Conservation (phyloP, 2,797 vertebrate species). For the Lithobates sylvaticus region DNA sequence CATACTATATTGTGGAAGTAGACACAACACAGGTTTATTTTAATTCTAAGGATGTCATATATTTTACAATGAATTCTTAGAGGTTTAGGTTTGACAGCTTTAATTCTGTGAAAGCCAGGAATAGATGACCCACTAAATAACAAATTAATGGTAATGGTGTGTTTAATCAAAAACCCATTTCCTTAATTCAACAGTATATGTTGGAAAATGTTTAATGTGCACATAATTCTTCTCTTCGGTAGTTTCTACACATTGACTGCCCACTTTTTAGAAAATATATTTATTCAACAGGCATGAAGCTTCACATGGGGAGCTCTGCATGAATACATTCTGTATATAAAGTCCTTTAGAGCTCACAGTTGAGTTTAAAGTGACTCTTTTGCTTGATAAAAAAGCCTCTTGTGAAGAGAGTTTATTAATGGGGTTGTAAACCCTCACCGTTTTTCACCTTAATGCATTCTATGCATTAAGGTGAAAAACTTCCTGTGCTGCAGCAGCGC, state of each 20-base stretch:
- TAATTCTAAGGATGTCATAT: background rate
- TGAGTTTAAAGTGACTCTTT: too few species aligned
- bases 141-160: background rate
- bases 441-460: too few species aligned
- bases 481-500: too few species aligned
- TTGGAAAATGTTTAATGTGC: background rate
- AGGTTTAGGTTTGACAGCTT: background rate
- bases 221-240: background rate
- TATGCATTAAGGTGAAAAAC: too few species aligned
- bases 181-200: background rate
- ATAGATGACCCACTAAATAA: background rate
- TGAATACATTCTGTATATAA: too few species aligned
- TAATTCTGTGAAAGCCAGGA: background rate
- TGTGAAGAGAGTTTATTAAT: too few species aligned
- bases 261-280: background rate
- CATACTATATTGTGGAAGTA: background rate
- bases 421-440: too few species aligned
- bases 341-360: too few species aligned
- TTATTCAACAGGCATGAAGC: background rate
- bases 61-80: background rate
- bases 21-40: constrained; percentile 35
- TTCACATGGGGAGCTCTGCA: too few species aligned
- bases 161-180: constrained; percentile 7
- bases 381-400: too few species aligned
- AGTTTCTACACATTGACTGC: background rate